These are phyloP conservation scores for Dasysyrphus tricinctus DNA, from an alignment of 2,888 invertebrate genomes.

Conservation along the genomic window DNA sequence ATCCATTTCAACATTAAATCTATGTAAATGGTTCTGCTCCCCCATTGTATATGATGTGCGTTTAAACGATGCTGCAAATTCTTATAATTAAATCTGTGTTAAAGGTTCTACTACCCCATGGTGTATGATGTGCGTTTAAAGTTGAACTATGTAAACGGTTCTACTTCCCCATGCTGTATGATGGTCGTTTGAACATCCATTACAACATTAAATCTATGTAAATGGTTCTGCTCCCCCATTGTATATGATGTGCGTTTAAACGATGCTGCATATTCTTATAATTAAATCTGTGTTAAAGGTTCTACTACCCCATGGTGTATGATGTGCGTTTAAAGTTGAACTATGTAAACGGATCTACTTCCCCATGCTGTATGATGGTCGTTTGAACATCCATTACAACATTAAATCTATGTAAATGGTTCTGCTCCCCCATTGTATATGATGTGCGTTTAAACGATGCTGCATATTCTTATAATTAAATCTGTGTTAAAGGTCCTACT, in stretches of 20 bases:
- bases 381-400: too few species aligned
- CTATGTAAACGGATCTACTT: neutral
- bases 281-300: neutral
- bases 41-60: neutral
- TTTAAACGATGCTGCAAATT: neutral
- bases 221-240: neutral
- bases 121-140: neutral
- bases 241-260: neutral
- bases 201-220: neutral
- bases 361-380: neutral
- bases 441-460: too few species aligned
- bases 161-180: neutral
- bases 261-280: neutral
- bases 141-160: neutral
- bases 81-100: neutral
- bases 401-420: too few species aligned
- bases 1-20: neutral
- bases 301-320: slow-evolving; percentile 1
- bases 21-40: neutral
- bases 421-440: too few species aligned
- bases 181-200: neutral
- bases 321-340: neutral
- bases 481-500: too few species aligned
- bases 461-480: too few species aligned
- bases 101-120: neutral